A percentile compares a stretch with the other conserved stretches of the same genome.
phyloP scores from a whole-genome alignment of 2,113 vertebrate species.

The Oryzias celebensis region DNA sequence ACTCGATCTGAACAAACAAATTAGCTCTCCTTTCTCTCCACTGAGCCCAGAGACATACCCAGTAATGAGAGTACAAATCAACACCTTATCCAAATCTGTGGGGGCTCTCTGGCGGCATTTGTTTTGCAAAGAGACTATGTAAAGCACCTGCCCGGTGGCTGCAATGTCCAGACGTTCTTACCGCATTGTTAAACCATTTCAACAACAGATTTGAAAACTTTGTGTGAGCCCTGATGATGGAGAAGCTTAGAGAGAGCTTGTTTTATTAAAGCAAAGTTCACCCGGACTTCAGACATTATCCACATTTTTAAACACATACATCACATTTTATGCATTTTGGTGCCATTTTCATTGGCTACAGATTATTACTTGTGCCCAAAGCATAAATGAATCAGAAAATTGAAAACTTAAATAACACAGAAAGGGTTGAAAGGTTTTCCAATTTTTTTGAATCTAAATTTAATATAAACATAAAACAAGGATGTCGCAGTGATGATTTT shows the following conservation, averaged over 20 bases:
- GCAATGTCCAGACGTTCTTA: not conserved
- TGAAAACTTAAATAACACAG: too few relatives aligned
- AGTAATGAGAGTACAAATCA: slow-evolving; percentile 47
- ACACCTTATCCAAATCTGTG: slow-evolving; percentile 51
- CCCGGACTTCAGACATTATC: too few relatives aligned
- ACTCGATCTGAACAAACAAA: slow-evolving; percentile 61
- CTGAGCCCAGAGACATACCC: slow-evolving; percentile 33
- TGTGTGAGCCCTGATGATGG: not conserved
- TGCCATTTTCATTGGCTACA: too few relatives aligned
- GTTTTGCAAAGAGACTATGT: slow-evolving; percentile 70
- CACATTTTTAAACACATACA: too few relatives aligned
- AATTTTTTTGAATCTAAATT: too few relatives aligned
- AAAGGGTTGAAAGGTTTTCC: too few relatives aligned
- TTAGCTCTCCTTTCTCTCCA: slow-evolving; percentile 37
- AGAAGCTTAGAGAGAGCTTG: slow-evolving; percentile 15
- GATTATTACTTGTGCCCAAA: too few relatives aligned
- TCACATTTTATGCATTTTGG: too few relatives aligned
- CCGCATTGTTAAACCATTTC: not conserved
- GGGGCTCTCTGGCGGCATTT: slow-evolving; percentile 39
- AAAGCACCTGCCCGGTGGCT: slow-evolving; percentile 34
- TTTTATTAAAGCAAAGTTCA: not conserved
- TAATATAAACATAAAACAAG: too few relatives aligned
- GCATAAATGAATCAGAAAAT: too few relatives aligned
- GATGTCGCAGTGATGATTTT: too few relatives aligned
- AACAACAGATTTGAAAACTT: slow-evolving; percentile 7